phyloP scores from a whole-genome alignment of 2,113 vertebrate genomes.

The Fukomys damarensis region DNA sequence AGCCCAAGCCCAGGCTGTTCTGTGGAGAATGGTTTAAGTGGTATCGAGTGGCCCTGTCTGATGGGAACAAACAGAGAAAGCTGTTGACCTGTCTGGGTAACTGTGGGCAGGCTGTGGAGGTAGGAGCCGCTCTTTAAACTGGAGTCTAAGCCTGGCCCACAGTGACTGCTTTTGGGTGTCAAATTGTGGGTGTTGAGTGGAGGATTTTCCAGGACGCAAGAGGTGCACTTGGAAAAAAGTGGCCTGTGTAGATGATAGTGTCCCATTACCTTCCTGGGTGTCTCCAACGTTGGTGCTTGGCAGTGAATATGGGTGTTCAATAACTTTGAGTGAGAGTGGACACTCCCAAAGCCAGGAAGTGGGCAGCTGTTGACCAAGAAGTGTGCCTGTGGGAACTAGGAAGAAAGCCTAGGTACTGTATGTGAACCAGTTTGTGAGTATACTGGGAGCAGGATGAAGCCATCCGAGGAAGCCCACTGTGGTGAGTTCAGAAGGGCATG shows the following conservation, averaged over 20 bases:
- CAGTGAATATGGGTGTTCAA: background rate
- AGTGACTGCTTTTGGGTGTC: background rate
- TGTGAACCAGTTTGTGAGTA: background rate
- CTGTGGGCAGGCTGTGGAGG: background rate
- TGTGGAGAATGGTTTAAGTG: background rate
- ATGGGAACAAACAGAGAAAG: background rate
- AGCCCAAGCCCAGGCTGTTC: background rate
- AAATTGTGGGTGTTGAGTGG: background rate
- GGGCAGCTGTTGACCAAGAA: no score
- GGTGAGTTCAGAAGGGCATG: background rate
- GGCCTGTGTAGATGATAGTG: no score
- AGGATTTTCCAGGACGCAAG: background rate
- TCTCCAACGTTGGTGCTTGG: background rate
- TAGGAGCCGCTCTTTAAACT: background rate
- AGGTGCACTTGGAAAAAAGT: background rate
- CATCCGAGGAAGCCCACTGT: rapidly evolving
- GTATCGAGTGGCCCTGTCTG: background rate
- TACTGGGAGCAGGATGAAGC: background rate
- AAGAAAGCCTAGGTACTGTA: background rate
- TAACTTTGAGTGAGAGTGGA: background rate
- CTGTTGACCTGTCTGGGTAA: background rate
- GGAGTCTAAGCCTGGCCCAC: background rate
- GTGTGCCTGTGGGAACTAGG: background rate
- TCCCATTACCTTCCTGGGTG: background rate
- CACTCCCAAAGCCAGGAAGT: background rate